These are phyloP conservation scores for Silurus lanzhouensis DNA, from an alignment of 2,797 vertebrate genomes.

Conservation along the genomic window DNA sequence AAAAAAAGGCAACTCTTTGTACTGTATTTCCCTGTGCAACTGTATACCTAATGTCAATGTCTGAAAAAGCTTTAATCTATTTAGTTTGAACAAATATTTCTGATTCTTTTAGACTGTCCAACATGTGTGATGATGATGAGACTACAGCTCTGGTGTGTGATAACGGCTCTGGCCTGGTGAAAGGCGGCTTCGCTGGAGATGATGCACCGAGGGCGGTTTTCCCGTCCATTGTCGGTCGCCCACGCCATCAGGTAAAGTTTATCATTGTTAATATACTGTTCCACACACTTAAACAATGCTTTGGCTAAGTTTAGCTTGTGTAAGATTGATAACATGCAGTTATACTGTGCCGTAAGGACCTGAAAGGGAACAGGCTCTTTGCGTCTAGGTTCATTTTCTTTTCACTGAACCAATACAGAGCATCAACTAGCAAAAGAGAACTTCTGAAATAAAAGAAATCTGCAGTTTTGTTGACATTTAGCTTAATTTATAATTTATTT, in stretches of 20 bases:
- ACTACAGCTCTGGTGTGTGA: slow-evolving; percentile 20
- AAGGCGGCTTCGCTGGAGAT: slow-evolving; percentile 23
- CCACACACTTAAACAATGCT: background rate
- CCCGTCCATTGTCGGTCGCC: background rate
- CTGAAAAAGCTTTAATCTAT: background rate
- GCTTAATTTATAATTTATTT: background rate
- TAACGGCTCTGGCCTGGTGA: slow-evolving; percentile 20
- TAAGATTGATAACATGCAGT: background rate
- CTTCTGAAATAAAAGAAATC: background rate
- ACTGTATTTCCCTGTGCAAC: background rate
- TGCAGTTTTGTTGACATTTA: background rate
- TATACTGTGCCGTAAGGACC: background rate
- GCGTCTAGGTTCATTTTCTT: background rate
- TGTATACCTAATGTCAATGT: background rate
- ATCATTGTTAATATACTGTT: no score
- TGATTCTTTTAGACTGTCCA: slow-evolving; percentile 2
- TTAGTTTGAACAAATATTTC: background rate
- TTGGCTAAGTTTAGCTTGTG: background rate
- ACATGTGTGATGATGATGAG: slow-evolving; percentile 19
- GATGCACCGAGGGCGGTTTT: slow-evolving; percentile 26
- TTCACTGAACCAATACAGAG: background rate
- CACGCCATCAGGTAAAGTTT: slow-evolving; percentile 13
- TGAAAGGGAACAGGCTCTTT: background rate
- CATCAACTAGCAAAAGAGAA: background rate
- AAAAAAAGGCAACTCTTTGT: background rate